A percentile compares a stretch with the other conserved stretches of the same genome.
Conservation (phyloP, 2,888 invertebrate species). For the Pherbina coryleti region DNA sequence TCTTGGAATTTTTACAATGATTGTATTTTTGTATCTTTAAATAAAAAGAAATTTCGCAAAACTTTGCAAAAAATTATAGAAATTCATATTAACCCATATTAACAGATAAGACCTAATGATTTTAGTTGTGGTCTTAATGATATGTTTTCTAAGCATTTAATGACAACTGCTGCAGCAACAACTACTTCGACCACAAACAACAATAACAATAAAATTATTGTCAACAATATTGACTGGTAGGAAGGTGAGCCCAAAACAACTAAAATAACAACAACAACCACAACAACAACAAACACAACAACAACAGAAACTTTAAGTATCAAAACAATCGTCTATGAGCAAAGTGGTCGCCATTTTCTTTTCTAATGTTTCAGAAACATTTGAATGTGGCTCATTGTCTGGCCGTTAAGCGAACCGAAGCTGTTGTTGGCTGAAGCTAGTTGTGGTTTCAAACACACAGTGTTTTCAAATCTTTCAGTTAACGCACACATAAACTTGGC, state of each 20-base stretch:
- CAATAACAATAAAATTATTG: constrained; percentile 23
- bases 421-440: neutral
- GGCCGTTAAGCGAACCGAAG: neutral
- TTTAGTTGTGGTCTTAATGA: neutral
- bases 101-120: neutral
- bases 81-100: neutral
- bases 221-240: neutral
- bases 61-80: neutral
- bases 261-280: no score
- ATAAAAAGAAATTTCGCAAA: neutral
- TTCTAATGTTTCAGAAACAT: constrained; percentile 1
- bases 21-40: no score
- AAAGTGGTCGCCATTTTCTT: neutral
- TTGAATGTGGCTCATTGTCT: neutral
- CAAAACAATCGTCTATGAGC: no score
- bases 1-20: no score
- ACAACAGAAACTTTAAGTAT: neutral
- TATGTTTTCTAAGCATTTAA: neutral
- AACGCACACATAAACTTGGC: constrained; percentile 3
- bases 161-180: neutral
- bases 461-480: neutral
- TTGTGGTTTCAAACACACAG: neutral
- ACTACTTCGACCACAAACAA: constrained; percentile 6
- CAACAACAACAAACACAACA: no score
- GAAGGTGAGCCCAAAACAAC: neutral